These are phyloP conservation scores for Helleia helle DNA, from an alignment of 2,888 invertebrate species.

Conservation along the genomic window DNA sequence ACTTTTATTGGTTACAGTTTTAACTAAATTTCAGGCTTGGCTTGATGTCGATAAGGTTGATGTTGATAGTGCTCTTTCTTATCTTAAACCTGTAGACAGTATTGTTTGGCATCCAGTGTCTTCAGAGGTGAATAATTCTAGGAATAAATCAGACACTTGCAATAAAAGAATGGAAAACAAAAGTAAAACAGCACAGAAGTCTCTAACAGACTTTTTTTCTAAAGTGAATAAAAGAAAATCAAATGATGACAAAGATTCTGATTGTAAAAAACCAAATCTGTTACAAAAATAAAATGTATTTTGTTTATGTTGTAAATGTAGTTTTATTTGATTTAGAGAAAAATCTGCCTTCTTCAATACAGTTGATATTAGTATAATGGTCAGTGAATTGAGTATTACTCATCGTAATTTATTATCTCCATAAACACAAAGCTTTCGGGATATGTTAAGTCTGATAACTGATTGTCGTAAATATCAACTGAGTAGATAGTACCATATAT, in stretches of 20 bases:
- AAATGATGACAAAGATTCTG: slow-evolving; percentile 24
- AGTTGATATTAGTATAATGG: too few species aligned
- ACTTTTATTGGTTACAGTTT: too few species aligned
- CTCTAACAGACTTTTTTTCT: slow-evolving; percentile 56
- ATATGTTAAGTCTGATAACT: too few species aligned
- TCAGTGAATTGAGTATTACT: too few species aligned
- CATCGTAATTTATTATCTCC: too few species aligned
- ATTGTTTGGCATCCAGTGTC: slow-evolving; percentile 82
- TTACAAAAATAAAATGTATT: neutral
- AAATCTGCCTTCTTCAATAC: too few species aligned
- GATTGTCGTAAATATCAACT: too few species aligned
- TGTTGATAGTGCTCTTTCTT: slow-evolving; percentile 62
- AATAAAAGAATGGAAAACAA: slow-evolving; percentile 57
- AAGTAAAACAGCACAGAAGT: slow-evolving; percentile 49
- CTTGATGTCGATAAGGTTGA: slow-evolving; percentile 73
- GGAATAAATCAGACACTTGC: slow-evolving; percentile 76
- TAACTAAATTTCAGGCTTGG: slow-evolving; percentile 50
- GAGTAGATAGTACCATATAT: too few species aligned
- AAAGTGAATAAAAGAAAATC: slow-evolving; percentile 44
- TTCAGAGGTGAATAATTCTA: slow-evolving; percentile 80
- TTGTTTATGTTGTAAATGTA: too few species aligned
- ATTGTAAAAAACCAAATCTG: slow-evolving; percentile 27
- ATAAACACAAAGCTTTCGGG: too few species aligned
- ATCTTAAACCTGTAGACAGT: slow-evolving; percentile 66
- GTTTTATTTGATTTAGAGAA: too few species aligned